phyloP scores from a whole-genome alignment of 2,113 vertebrate species.

The Pelodiscus sinensis region DNA sequence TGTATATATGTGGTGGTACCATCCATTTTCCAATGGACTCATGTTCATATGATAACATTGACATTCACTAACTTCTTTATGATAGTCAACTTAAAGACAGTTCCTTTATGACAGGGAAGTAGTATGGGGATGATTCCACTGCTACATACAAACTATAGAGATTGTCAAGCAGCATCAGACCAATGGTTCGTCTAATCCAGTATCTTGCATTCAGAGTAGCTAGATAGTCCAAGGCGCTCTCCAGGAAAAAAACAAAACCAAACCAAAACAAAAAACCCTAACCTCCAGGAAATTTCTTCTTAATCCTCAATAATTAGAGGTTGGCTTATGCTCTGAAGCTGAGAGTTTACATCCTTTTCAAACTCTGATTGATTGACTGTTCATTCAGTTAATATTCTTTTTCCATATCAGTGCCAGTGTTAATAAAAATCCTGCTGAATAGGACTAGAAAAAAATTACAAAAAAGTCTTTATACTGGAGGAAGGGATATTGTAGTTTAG shows the following conservation, averaged over 20 bases:
- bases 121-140: neutral
- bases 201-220: neutral
- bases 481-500: too few relatives aligned
- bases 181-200: neutral
- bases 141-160: neutral
- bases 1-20: neutral
- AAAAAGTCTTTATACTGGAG: neutral
- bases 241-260: neutral
- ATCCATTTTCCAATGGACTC: neutral
- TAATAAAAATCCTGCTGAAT: neutral
- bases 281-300: neutral
- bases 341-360: neutral
- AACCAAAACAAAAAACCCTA: too few relatives aligned
- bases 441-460: neutral
- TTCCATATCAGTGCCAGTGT: neutral
- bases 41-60: neutral
- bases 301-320: neutral
- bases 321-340: neutral
- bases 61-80: neutral
- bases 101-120: neutral
- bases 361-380: neutral
- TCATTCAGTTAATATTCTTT: neutral
- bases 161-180: neutral
- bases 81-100: neutral
- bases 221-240: neutral